Base-by-base conservation (phyloP, 2,113 vertebrate genomes). In the Periophthalmus modestus region DNA sequence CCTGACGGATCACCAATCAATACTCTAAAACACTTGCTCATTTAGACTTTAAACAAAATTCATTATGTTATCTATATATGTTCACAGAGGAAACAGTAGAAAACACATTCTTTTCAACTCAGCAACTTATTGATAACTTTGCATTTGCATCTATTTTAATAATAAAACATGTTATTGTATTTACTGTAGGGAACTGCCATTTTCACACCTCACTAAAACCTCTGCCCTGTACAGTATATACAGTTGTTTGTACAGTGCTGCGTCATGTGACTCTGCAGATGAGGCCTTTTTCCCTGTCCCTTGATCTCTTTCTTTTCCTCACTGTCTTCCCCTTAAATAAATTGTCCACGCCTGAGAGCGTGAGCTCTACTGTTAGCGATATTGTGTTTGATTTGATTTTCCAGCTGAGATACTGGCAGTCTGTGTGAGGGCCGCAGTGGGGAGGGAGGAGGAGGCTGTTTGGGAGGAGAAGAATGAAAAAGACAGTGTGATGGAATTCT, bases 341-440 rank as follows among this genome's bases (percentile, higher is more conserved):
- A 92, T 91, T 89, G 89, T 89, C 91, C 86, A 91, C 85, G 91
- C 89, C 92, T 93, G 91, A 91, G 92, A 91, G 90, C 83, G 86
- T 84, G 90, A 92, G 93, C 91, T 90, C 89, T 86, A 87, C 92
- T 92, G 92, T 94, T 92, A 93, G 93, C 71, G 69, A 84, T 93
- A 93, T 84, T 81, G 65, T 86, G 87, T 89, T 91, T 88, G 89
- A 85, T 90, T 91, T 83, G 83, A 90, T 85, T 90, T 85, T 87
- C 87, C 76, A 90, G 91, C 85, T 81, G 83, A 83, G 85, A 90
- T 89, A 76, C 52, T 71, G 65, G 69, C 79, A 58, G 82, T 61
- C 39, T 79, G 77, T 65, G 76, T 72, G 66, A 72, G 69, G 69
- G 39, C 75, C 75, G 83, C 68, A 46, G 14, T 23, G 48, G 47